Evolutionary conservation across 2,888 invertebrate genomes (phyloP), one percentile per base, ranked within the genome.

Genomic region (Xylocampa areola): DNA sequence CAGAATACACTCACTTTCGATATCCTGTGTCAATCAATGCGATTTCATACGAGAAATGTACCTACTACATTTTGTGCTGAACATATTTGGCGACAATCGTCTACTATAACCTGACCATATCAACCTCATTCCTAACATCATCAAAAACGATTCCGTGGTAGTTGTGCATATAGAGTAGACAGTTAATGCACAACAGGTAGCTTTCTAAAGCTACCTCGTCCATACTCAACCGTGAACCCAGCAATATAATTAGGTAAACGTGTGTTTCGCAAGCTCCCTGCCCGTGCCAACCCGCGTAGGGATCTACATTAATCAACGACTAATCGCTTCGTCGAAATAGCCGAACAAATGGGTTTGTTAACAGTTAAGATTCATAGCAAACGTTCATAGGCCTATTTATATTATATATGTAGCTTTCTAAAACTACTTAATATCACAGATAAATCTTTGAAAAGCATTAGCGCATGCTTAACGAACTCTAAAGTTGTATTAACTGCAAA

Each of bases 211-310:
- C 6, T 33, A 6, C 37, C 16, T 17, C 19, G 10, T 2, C 14
- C 25, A 35, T 32, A 36, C 35, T 13, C 58, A 69, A 49, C 63
- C 66, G 40, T 73, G 59, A 69, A 69, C 69, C 48, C 60, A 48
- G 33, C 21, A 57, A 30, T 61, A 64, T 64, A 54, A 61, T 59
- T 73, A 55, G 51, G 73, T 63, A 73, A 61, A 64, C 39, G 25
- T n/a, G n/a, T 36, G 33, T 74, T 71, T 68, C 66, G 45, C 45
- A 74, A 74, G 17, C 5, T 7, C 16, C 13, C 33, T 23, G 48
- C 19, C 37, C 57, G 52, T 74, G 73, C 74, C 74, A 74, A 71
- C 54, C 48, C 13, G 23, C 37, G 27, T 57, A 59, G 55, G 52
- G 68, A 58, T 61, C 51, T 32, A 41, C 63, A 70, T 73, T 61